These are phyloP conservation scores for Rhombomys opimus DNA, from an alignment of 2,113 vertebrate species.

Conservation along the genomic window DNA sequence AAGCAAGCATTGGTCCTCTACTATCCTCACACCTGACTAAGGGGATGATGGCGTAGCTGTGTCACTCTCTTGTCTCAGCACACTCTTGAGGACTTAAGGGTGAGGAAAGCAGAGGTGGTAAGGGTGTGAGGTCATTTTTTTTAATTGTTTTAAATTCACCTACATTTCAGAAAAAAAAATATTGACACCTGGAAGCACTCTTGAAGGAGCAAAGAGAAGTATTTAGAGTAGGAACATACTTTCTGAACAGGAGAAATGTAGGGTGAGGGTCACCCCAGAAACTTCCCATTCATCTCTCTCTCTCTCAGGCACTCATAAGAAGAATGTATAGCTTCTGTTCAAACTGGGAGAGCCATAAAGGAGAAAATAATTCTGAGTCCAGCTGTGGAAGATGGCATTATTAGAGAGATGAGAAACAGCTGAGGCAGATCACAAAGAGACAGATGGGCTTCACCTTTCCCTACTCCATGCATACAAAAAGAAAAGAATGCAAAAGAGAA, in stretches of 20 bases:
- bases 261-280: accelerated
- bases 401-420: not conserved
- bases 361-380: not conserved
- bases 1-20: not conserved
- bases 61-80: not conserved
- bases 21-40: not conserved
- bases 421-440: not conserved
- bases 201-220: not conserved
- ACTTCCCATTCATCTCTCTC: too few species aligned
- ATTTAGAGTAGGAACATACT: not conserved
- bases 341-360: not conserved
- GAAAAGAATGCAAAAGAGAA: not conserved
- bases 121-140: not conserved
- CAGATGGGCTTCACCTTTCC: not conserved
- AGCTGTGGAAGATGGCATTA: not conserved
- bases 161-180: not conserved
- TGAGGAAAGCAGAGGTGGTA: not conserved
- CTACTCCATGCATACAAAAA: not conserved
- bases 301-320: not conserved
- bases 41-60: not conserved
- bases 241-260: not conserved
- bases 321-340: not conserved
- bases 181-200: not conserved
- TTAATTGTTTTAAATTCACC: not conserved
- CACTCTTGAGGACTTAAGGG: not conserved